Evolutionary conservation across 1,140 invertebrate species (phyloP).

Genomic region (Hyles euphorbiae): DNA sequence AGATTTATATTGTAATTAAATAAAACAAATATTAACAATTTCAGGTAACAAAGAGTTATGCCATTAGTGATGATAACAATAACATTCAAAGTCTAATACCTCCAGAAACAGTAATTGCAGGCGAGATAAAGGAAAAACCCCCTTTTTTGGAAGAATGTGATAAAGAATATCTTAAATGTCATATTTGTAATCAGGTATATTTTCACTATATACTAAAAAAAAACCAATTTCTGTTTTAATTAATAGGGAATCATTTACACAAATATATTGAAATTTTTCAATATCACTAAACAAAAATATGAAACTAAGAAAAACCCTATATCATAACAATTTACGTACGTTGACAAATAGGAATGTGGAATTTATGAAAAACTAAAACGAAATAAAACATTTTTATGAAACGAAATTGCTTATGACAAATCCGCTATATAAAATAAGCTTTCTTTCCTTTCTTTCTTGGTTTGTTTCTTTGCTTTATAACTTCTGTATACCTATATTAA

Average conservation of each 20-base stretch:
- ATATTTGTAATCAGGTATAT: conserved; percentile 30
- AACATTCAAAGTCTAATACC: conserved; percentile 18
- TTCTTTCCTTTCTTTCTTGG: too few relatives aligned
- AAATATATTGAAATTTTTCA: too few relatives aligned
- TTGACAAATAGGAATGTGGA: not conserved
- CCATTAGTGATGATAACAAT: conserved; percentile 31
- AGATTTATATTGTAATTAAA: not conserved
- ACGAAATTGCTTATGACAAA: not conserved
- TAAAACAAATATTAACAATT: conserved; percentile 13
- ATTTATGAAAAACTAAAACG: not conserved
- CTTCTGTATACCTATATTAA: not conserved
- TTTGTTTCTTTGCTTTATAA: too few relatives aligned
- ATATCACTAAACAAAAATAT: too few relatives aligned
- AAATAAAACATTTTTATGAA: not conserved
- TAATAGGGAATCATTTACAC: too few relatives aligned
- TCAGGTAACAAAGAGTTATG: conserved; percentile 11
- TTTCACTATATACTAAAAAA: not conserved
- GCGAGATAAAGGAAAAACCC: not conserved
- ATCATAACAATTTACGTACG: too few relatives aligned
- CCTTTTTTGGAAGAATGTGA: not conserved
- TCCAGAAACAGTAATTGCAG: not conserved
- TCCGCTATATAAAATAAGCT: too few relatives aligned
- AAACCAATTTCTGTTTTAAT: too few relatives aligned
- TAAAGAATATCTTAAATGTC: conserved; percentile 27
- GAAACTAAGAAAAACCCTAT: too few relatives aligned